Evolutionary conservation across 2,113 vertebrate species (phyloP), one percentile per base, ranked within the genome.

Genomic region (Cacatua alba): DNA sequence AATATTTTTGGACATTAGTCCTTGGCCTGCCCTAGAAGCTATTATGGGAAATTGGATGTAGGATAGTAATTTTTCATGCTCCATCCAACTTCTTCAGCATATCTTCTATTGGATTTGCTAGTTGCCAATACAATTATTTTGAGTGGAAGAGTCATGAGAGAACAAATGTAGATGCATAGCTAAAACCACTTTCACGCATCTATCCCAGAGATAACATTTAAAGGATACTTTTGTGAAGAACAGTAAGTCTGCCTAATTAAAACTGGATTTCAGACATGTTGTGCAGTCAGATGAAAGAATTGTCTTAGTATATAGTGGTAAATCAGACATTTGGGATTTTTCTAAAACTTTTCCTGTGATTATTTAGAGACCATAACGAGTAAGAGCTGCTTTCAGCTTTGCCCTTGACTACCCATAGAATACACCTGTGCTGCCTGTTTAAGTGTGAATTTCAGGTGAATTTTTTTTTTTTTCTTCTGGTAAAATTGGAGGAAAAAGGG

Each of bases 71-170:
- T 86, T 86, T 28, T 86, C 19, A 62, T 93, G 71, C 33, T 82
- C 28, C 28, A 70, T 83, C 88, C 90, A 94, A 77, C 19, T 77
- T 90, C 28, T 82, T 80, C 70, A 88, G 49, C 2, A 4, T 65
- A 80, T 46, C 11, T 5, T 76, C 39, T 76, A 79, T 70, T 88
- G 41, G 71, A 88, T 92, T 86, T 93, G 15, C 37, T 90, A 70
- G 53, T 13, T 91, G 93, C 81, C 75, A 95, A 80, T 41, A 68
- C 35, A 92, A 91, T 96, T 91, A 94, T n/a, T 95, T 82, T 79
- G 57, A 92, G 69, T 94, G 46, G 49, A 81, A 86, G 59, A 37
- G 28, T 39, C 55, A 70, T 1, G 3, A 72, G 60, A 72, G 48
- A 63, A 7, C 43, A 86, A 87, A 86, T n/a, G 28, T 63, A 53